phyloP scores from a whole-genome alignment of 2,888 invertebrate species.

The Pseudanteris insignis region DNA sequence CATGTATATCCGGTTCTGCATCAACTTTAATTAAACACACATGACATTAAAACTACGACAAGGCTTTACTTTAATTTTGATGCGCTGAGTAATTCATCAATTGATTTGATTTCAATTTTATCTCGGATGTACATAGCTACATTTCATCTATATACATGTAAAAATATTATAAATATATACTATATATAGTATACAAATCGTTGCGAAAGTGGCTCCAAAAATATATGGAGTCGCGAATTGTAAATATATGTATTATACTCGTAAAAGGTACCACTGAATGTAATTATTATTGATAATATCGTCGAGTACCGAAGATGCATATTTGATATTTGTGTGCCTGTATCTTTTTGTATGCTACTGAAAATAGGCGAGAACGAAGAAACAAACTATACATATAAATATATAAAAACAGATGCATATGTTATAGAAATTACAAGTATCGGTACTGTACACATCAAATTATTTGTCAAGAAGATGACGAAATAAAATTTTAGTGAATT shows the following conservation, averaged over 20 bases:
- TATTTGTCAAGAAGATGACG: slow-evolving; percentile 56
- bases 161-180: slow-evolving; percentile 36
- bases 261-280: slow-evolving; percentile 57
- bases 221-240: slow-evolving; percentile 42
- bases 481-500: slow-evolving; percentile 65
- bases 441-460: slow-evolving; percentile 56
- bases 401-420: slow-evolving; percentile 51
- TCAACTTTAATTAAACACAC: slow-evolving; percentile 33
- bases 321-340: slow-evolving; percentile 67
- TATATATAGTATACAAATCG: slow-evolving; percentile 54
- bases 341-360: slow-evolving; percentile 65
- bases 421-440: slow-evolving; percentile 52
- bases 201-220: slow-evolving; percentile 45
- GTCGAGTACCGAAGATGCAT: slow-evolving; percentile 58
- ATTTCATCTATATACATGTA: slow-evolving; percentile 55
- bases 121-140: slow-evolving; percentile 58
- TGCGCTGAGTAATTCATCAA: slow-evolving; percentile 30
- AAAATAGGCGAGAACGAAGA: slow-evolving; percentile 52
- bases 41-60: slow-evolving; percentile 38
- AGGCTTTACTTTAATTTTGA: slow-evolving; percentile 49
- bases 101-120: slow-evolving; percentile 26
- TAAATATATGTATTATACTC: slow-evolving; percentile 58
- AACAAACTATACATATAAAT: slow-evolving; percentile 58
- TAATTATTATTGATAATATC: slow-evolving; percentile 62
- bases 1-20: slow-evolving; percentile 36